phyloP scores from a whole-genome alignment of 2,888 invertebrate species.

The Sinopyrophorus schimmeli region DNA sequence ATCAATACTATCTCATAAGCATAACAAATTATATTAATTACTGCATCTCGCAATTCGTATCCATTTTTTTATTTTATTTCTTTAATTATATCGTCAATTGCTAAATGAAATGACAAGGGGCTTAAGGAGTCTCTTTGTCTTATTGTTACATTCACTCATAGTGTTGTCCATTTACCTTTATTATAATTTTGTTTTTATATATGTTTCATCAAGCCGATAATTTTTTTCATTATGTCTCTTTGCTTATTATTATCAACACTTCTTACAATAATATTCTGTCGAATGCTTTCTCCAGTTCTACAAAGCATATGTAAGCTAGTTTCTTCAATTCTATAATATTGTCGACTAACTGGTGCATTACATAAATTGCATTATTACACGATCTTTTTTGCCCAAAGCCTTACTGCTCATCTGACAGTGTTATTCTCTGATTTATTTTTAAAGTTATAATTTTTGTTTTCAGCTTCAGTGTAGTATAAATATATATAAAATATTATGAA shows the following conservation, averaged over 20 bases:
- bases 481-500: too few relatives aligned
- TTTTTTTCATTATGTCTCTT: neutral
- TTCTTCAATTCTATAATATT: neutral
- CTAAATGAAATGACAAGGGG: neutral
- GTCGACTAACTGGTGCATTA: neutral
- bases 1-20: neutral
- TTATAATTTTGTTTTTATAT: conserved; percentile 1
- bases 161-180: too few relatives aligned
- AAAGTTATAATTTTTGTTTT: neutral
- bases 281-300: conserved; percentile 1
- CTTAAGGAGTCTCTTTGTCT: conserved; percentile 1
- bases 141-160: too few relatives aligned
- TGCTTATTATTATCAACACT: too few relatives aligned
- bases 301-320: conserved; percentile 1
- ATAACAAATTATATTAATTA: too few relatives aligned
- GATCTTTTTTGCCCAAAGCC: neutral
- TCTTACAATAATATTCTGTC: conserved; percentile 1
- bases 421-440: conserved; percentile 1
- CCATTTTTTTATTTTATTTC: conserved; percentile 2
- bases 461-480: neutral
- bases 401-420: conserved; percentile 1
- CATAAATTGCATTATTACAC: conserved; percentile 4
- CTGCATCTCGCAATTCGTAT: neutral
- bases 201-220: too few relatives aligned
- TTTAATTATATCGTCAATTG: too few relatives aligned